phyloP scores from a whole-genome alignment of 2,888 invertebrate genomes.

The Caenorhabditis japonica region DNA sequence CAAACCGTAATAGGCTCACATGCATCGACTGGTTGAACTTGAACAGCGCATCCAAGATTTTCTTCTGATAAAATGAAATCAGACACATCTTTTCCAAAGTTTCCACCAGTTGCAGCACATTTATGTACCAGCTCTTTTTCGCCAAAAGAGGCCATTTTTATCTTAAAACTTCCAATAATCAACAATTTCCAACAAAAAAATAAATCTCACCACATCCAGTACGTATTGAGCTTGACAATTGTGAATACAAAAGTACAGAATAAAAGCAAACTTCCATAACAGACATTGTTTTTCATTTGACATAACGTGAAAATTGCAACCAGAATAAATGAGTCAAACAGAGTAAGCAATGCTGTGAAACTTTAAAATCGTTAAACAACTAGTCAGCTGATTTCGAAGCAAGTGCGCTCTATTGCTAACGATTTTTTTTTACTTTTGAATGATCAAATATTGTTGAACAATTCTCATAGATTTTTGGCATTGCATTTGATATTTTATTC shows the following conservation, averaged over 20 bases:
- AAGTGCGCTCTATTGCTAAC: slow-evolving; percentile 32
- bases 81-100: slow-evolving; percentile 70
- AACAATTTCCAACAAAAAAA: neutral
- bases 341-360: neutral
- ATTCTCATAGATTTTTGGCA: too few species aligned
- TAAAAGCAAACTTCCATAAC: slow-evolving; percentile 11
- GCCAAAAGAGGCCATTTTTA: slow-evolving; percentile 53
- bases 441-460: too few species aligned
- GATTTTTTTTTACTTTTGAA: neutral
- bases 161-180: slow-evolving; percentile 46
- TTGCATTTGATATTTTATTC: too few species aligned
- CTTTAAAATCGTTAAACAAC: neutral
- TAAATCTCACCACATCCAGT: slow-evolving; percentile 54
- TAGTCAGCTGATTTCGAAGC: slow-evolving; percentile 45
- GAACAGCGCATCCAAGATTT: slow-evolving; percentile 67
- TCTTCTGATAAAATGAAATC: slow-evolving; percentile 60
- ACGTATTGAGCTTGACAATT: slow-evolving; percentile 51
- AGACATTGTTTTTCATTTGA: slow-evolving; percentile 15
- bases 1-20: slow-evolving; percentile 65
- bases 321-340: neutral
- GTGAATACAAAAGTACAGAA: slow-evolving; percentile 9
- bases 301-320: slow-evolving; percentile 8
- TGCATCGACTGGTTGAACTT: slow-evolving; percentile 64
- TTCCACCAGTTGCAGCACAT: slow-evolving; percentile 74
- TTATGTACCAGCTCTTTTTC: slow-evolving; percentile 56